Conservation (phyloP, 2,113 vertebrate species). For the Neopipo cinnamomea region DNA sequence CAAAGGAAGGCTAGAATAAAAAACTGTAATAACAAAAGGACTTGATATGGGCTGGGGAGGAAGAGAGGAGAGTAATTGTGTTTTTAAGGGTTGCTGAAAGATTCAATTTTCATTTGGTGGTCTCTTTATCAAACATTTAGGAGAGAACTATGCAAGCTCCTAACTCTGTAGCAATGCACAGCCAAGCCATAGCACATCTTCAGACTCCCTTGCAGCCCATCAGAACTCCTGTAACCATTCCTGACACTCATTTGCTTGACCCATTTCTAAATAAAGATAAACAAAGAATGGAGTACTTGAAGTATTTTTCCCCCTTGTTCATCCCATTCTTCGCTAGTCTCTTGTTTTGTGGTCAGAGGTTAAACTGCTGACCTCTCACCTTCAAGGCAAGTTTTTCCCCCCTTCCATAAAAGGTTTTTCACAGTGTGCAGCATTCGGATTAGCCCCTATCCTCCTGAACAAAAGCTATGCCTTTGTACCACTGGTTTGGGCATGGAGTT, state of each 20-base stretch:
- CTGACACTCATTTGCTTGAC: constrained; percentile 72
- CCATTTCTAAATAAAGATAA: constrained; percentile 64
- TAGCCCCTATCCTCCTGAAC: constrained; percentile 85
- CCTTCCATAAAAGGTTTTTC: constrained; percentile 86
- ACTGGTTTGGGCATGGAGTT: constrained; percentile 78
- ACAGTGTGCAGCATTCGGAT: constrained; percentile 87
- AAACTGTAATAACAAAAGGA: not conserved
- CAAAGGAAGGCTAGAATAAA: not conserved
- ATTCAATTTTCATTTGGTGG: not conserved
- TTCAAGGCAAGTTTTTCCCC: constrained; percentile 80
- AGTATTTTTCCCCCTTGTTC: constrained; percentile 63
- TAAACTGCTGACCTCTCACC: constrained; percentile 96
- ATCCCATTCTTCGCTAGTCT: constrained; percentile 53
- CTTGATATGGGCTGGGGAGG: not conserved
- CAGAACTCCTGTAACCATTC: constrained; percentile 48
- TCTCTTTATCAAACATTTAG: not conserved
- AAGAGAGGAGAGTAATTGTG: not conserved
- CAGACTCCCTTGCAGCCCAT: not conserved
- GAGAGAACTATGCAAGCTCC: not conserved
- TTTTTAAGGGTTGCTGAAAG: not conserved
- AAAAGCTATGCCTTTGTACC: constrained; percentile 89
- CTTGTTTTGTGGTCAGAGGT: constrained; percentile 88
- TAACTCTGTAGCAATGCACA: not conserved
- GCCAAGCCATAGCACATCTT: not conserved
- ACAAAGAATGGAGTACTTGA: constrained; percentile 72